Evolutionary conservation across 1,140 invertebrate genomes (phyloP).

Genomic region (Ladona fulva): DNA sequence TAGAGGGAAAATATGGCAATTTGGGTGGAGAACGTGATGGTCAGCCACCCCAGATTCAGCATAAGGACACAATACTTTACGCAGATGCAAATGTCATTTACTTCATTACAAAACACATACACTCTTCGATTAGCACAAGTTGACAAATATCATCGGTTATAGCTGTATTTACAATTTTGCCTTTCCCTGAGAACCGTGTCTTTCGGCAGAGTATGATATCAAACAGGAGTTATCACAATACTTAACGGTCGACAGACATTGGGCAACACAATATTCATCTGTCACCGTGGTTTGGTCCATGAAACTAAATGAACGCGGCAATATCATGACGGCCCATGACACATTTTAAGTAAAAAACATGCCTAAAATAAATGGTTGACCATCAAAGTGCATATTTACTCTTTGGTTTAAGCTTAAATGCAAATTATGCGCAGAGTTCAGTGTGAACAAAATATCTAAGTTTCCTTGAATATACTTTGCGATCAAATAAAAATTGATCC

Average conservation of each 20-base stretch:
- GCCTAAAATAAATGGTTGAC: not conserved
- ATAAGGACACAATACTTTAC: not conserved
- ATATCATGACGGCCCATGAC: not conserved
- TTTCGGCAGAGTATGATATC: not conserved
- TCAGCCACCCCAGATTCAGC: not conserved
- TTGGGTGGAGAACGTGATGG: not conserved
- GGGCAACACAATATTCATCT: slow-evolving; percentile 4
- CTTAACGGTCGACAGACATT: slow-evolving; percentile 4
- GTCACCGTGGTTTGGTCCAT: slow-evolving; percentile 2
- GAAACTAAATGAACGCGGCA: not conserved
- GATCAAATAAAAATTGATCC: too few species aligned
- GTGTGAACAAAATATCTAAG: too few species aligned
- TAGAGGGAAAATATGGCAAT: not conserved
- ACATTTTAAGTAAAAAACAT: slow-evolving; percentile 4
- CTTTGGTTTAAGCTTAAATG: slow-evolving; percentile 10
- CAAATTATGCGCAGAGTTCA: not conserved
- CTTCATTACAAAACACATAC: slow-evolving; percentile 10
- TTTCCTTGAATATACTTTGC: too few species aligned
- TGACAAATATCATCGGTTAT: slow-evolving; percentile 10
- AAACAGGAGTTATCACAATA: slow-evolving; percentile 10
- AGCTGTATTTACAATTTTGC: slow-evolving; percentile 4
- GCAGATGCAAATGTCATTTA: slow-evolving; percentile 9
- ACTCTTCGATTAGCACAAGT: slow-evolving; percentile 1
- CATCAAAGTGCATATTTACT: not conserved
- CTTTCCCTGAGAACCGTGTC: slow-evolving; percentile 6